Evolutionary conservation across 2,888 invertebrate species (phyloP), one percentile per base, ranked within the genome.

Genomic region (Brenthis ino): DNA sequence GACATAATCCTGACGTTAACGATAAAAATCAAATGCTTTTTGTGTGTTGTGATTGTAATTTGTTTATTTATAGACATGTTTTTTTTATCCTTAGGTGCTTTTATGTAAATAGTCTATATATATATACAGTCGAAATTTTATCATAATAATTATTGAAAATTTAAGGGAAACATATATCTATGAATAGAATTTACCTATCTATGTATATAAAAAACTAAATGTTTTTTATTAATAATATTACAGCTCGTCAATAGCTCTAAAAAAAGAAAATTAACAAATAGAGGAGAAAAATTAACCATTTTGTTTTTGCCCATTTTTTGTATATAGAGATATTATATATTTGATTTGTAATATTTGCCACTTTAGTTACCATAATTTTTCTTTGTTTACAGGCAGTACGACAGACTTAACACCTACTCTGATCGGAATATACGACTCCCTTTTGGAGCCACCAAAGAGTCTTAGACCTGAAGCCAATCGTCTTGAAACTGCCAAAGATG

Each of bases 351-450:
- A 6, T n/a, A 8, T 53, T 33, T 37, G 16, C 37, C 24, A 61
- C 37, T n/a, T n/a, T 28, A 50, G 13, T 11, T 50, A 48, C 4
- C 14, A 43, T n/a, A 20, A 2, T 24, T 47, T 63, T 80, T 78
- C 71, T 84, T 81, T 90, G 82, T 77, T 94, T 95, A 57, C 95
- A 98, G 98, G 97, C 87, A 96, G 96, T 82, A 96, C 97, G 77
- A 96, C 96, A 80, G 98, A 98, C 86, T 93, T 98, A 86, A 96
- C 97, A 85, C 97, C 97, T 71, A 96, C 96, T 77, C 94, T 98
- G 74, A 94, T 98, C 89, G 96, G 96, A 74, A 96, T 97, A 89
- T 97, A 97, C 87, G 98, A 98, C 93, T 96, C 96, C 75, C 93
- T 97, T 76, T 94, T 94, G 79, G 94, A 93, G 77, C 93, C 91